Evolutionary conservation across 2,888 invertebrate genomes (phyloP).

Genomic region (Xiphydria camelus): DNA sequence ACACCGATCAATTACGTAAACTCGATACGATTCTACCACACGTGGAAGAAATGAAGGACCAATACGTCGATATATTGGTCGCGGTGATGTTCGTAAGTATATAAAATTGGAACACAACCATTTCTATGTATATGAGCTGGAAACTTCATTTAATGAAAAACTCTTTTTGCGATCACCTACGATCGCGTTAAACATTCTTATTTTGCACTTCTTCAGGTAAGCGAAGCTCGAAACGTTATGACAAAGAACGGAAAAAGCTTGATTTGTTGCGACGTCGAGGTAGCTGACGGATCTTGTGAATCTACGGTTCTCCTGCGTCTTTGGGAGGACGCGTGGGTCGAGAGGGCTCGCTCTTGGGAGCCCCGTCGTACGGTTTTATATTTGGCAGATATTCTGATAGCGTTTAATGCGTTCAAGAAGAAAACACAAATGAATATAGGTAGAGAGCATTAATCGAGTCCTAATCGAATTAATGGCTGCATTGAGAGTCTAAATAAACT

Average conservation of each 20-base stretch:
- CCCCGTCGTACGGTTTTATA: constrained; percentile 71
- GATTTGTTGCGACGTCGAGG: constrained; percentile 68
- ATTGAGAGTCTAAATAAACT: background rate
- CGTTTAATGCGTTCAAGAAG: constrained; percentile 51
- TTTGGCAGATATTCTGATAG: constrained; percentile 70
- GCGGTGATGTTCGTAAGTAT: constrained; percentile 65
- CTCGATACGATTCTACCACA: constrained; percentile 63
- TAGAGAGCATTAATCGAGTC: too few relatives aligned
- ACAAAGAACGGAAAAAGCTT: constrained; percentile 65
- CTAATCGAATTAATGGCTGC: background rate
- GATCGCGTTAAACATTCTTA: too few relatives aligned
- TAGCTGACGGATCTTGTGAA: constrained; percentile 66
- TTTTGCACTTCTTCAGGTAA: constrained; percentile 56
- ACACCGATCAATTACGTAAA: constrained; percentile 60
- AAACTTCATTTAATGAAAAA: too few relatives aligned
- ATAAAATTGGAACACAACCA: too few relatives aligned
- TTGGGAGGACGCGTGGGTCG: constrained; percentile 74
- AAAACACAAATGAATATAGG: constrained; percentile 23
- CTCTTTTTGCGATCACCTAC: too few relatives aligned
- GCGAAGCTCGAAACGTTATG: constrained; percentile 66
- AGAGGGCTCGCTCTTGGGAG: constrained; percentile 70
- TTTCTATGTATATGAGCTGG: too few relatives aligned
- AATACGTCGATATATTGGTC: constrained; percentile 70
- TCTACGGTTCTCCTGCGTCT: constrained; percentile 64
- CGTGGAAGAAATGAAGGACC: constrained; percentile 55